Evolutionary conservation across 1,140 invertebrate species (phyloP), one percentile per base, ranked within the genome.

Genomic region (Trichonephila clavata): DNA sequence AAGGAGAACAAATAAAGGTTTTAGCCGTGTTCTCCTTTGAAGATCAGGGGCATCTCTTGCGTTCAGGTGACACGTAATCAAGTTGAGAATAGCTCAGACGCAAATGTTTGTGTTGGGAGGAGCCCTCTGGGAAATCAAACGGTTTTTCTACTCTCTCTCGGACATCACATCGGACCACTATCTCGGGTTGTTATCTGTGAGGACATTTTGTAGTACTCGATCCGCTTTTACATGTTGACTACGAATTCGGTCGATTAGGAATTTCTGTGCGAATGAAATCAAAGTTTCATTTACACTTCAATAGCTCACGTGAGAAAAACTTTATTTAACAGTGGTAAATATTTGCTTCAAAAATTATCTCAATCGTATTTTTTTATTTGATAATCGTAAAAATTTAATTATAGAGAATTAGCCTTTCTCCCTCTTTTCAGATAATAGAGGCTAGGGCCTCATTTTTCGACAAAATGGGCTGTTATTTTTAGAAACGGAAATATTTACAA

Each of bases 41-140:
- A 77, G 71, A 77, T 77, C 14, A 77, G 71, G 3, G 32, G 27
- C 27, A 24, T 27, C 71, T 18, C 24, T 39, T 24, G 27, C 71
- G 71, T 77, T 32, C 71, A 84, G 81, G 81, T 84, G 81, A 84
- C 81, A 84, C 21, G 81, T 84, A 84, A 84, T 84, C 81, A 24
- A 84, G 81, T 84, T 57, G 43, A 57, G 43, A 84, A 84, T 59
- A 50, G 57, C 24, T 84, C 20, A 43, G 50, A 84, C 43, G 43
- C 81, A 59, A 84, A 84, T 84, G 81, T 84, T 84, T 84, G 43
- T 27, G 57, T 24, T 84, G 57, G 81, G 43, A 84, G 43, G 57
- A 57, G 57, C 21, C 81, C 50, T 3, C 43, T 84, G 81, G 81
- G 81, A 84, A 84, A 84, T 84, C 57, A 84, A n/a, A 43, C 8